Evolutionary conservation across 2,797 vertebrate genomes (phyloP).

Genomic region (Tiaroga cobitis): DNA sequence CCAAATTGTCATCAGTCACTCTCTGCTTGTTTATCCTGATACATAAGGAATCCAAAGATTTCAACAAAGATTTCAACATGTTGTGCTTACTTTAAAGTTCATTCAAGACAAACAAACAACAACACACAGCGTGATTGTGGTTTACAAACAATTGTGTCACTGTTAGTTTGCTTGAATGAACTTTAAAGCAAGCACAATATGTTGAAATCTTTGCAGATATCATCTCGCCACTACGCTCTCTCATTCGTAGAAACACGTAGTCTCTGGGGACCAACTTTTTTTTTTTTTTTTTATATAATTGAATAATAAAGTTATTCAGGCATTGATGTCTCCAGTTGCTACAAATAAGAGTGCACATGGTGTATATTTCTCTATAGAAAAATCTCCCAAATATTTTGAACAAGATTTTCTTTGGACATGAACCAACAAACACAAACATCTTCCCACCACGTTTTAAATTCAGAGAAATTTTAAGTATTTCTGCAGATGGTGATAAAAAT

Average conservation of each 20-base stretch:
- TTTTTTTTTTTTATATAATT: no score
- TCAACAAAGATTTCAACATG: no score
- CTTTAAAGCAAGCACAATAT: conserved; percentile 5
- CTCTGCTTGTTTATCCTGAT: conserved; percentile 24
- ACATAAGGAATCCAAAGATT: neutral
- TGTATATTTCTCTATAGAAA: neutral
- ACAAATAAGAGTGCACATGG: neutral
- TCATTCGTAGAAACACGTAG: neutral
- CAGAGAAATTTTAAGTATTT: conserved; percentile 62
- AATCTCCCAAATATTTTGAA: conserved; percentile 11
- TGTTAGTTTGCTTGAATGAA: conserved; percentile 14
- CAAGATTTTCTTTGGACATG: conserved; percentile 54
- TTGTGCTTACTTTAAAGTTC: no score
- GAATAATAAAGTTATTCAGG: neutral
- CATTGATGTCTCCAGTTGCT: neutral
- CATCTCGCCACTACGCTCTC: neutral
- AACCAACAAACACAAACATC: conserved; percentile 61
- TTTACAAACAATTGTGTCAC: conserved; percentile 37
- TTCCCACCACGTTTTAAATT: conserved; percentile 55
- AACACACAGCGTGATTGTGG: neutral
- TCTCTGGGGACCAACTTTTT: neutral
- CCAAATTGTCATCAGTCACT: conserved; percentile 7
- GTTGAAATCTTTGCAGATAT: neutral
- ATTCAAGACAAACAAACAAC: conserved; percentile 19
- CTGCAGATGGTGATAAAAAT: conserved; percentile 65